A percentile compares a stretch with the other conserved stretches of the same genome.
These are phyloP conservation scores for Ridgeia piscesae DNA, from an alignment of 1,140 invertebrate species.

Conservation along the genomic window DNA sequence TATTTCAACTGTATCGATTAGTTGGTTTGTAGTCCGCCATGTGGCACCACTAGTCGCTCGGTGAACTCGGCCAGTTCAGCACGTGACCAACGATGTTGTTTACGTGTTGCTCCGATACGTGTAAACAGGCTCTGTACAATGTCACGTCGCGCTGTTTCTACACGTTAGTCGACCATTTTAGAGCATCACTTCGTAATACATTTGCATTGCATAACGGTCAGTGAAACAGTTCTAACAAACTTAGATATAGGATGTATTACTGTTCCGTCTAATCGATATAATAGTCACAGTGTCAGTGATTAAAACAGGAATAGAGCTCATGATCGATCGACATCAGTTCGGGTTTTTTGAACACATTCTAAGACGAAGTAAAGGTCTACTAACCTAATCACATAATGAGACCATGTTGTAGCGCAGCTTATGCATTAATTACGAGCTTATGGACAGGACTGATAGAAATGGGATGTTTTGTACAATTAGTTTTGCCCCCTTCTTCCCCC, in stretches of 20 bases:
- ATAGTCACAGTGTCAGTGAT: background rate
- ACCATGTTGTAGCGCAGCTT: background rate
- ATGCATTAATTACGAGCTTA: too few species aligned
- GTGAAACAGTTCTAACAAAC: background rate
- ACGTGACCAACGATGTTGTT: background rate
- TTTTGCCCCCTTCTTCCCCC: too few species aligned
- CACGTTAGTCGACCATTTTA: background rate
- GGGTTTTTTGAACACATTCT: background rate
- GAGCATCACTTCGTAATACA: background rate
- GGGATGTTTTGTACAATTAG: too few species aligned
- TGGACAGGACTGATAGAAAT: too few species aligned
- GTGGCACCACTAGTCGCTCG: background rate
- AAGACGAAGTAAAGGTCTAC: too few species aligned
- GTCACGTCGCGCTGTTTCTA: background rate
- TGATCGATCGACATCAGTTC: too few species aligned
- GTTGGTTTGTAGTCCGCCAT: background rate
- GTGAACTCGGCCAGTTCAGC: too few species aligned
- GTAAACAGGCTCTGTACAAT: background rate
- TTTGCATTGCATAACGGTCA: background rate
- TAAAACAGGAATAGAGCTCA: background rate
- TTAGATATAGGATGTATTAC: too few species aligned
- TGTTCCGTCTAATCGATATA: too few species aligned
- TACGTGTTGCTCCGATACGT: background rate
- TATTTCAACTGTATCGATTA: background rate
- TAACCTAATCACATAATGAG: background rate